These are phyloP conservation scores for Eretmochelys imbricata DNA, from an alignment of 2,113 vertebrate genomes.

Conservation along the genomic window DNA sequence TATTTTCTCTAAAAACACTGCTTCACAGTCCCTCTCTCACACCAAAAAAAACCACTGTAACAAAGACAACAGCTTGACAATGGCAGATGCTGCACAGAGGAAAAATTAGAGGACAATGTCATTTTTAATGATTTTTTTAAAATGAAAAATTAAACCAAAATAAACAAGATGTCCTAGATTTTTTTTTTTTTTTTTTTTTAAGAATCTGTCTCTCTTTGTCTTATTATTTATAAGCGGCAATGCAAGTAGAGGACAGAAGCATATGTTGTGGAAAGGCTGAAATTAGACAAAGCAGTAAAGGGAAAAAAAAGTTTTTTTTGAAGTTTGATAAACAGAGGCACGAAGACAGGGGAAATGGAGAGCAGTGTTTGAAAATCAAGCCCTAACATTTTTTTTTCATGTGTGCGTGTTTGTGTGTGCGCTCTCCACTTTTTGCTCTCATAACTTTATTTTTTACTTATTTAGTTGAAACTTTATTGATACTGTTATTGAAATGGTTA, in stretches of 20 bases:
- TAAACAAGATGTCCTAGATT: neutral
- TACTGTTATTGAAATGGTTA: neutral
- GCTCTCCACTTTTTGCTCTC: neutral
- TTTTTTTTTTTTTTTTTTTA: neutral
- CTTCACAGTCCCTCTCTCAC: conserved; percentile 6
- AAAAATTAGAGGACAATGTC: conserved; percentile 64
- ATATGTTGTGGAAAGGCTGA: conserved; percentile 26
- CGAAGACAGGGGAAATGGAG: neutral
- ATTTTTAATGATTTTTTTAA: conserved; percentile 69
- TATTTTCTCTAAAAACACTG: neutral
- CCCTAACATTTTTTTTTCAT: neutral
- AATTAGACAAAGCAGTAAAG: conserved; percentile 19
- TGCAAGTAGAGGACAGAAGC: neutral
- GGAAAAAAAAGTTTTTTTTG: neutral
- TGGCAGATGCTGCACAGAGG: conserved; percentile 48
- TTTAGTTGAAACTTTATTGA: neutral
- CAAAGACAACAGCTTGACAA: conserved; percentile 58
- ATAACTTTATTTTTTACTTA: neutral
- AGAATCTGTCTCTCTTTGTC: conserved; percentile 17
- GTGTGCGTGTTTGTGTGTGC: neutral
- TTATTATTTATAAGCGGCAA: neutral
- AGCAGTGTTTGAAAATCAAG: neutral
- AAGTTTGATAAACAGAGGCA: neutral
- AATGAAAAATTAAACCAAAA: conserved; percentile 64
- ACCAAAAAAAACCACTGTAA: conserved; percentile 10